These are phyloP conservation scores for Odontamblyopus rebecca DNA, from an alignment of 2,797 vertebrate species.

Conservation along the genomic window DNA sequence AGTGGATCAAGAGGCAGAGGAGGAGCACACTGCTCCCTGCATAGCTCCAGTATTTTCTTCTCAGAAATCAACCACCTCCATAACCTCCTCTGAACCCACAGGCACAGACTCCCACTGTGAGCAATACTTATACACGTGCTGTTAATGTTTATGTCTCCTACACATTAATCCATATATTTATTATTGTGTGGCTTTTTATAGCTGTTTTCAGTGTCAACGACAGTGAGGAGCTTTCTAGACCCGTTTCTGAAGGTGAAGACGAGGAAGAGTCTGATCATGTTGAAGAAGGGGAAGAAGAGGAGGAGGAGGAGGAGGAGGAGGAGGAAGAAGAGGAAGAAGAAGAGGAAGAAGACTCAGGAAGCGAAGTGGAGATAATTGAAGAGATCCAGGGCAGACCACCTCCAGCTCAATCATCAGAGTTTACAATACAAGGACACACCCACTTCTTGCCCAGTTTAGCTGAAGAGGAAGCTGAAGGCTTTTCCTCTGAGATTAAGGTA, in stretches of 20 bases:
- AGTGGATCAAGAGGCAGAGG: slow-evolving; percentile 40
- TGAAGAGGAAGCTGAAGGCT: slow-evolving; percentile 65
- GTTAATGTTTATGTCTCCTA: neutral
- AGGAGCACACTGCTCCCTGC: slow-evolving; percentile 31
- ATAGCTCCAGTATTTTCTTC: slow-evolving; percentile 34
- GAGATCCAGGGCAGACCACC: slow-evolving; percentile 74
- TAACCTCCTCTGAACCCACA: slow-evolving; percentile 67
- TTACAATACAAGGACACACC: slow-evolving; percentile 54
- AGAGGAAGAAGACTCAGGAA: slow-evolving; percentile 68
- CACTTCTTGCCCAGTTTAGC: slow-evolving; percentile 59
- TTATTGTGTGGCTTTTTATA: slow-evolving; percentile 44
- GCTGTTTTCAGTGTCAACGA: slow-evolving; percentile 81
- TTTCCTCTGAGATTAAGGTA: slow-evolving; percentile 73
- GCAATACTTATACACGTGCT: slow-evolving; percentile 20
- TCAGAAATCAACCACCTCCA: slow-evolving; percentile 64
- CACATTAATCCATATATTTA: slow-evolving; percentile 4
- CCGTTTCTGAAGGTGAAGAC: slow-evolving; percentile 67
- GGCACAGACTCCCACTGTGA: slow-evolving; percentile 78
- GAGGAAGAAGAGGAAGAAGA: slow-evolving; percentile 44
- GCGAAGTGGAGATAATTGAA: slow-evolving; percentile 80
- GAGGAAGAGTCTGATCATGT: slow-evolving; percentile 54
- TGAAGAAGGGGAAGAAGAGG: slow-evolving; percentile 41
- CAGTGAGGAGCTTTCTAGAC: slow-evolving; percentile 75
- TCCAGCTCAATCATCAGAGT: slow-evolving; percentile 52
- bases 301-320: slow-evolving; percentile 43